phyloP scores from a whole-genome alignment of 2,888 invertebrate species.

The Pyralis farinalis region DNA sequence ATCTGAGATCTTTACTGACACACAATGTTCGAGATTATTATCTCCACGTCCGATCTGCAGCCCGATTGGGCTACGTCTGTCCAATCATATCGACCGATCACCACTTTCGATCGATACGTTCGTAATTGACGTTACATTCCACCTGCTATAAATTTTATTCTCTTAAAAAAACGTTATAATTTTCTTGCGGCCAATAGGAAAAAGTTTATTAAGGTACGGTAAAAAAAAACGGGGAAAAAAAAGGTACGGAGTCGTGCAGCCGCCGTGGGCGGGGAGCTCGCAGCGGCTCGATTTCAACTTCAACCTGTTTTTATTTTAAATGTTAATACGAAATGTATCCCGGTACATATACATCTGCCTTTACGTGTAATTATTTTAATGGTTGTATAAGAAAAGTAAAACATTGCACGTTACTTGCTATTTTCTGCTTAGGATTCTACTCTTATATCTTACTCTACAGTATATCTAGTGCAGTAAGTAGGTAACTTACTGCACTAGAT shows the following conservation, averaged over 20 bases:
- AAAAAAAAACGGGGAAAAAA: constrained; percentile 50
- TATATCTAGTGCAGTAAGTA: too few relatives aligned
- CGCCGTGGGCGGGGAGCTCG: constrained; percentile 59
- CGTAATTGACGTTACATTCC: constrained; percentile 42
- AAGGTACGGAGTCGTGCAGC: constrained; percentile 44
- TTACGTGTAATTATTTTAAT: constrained; percentile 13
- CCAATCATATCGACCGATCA: constrained; percentile 52
- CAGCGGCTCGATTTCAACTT: constrained; percentile 51
- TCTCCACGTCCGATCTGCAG: constrained; percentile 33
- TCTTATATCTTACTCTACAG: too few relatives aligned
- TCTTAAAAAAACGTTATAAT: constrained; percentile 56
- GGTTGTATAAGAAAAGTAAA: background rate
- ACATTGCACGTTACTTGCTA: background rate
- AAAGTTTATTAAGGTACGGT: constrained; percentile 63
- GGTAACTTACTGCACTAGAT: too few relatives aligned
- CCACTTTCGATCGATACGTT: constrained; percentile 45
- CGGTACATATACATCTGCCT: constrained; percentile 24
- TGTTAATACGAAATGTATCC: constrained; percentile 22
- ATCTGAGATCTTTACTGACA: too few relatives aligned
- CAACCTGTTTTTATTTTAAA: constrained; percentile 64
- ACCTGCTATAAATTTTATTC: constrained; percentile 76
- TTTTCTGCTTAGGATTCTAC: background rate
- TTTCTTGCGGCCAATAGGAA: constrained; percentile 73
- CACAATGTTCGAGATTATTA: background rate
- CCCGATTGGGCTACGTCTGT: constrained; percentile 42